Conservation (phyloP, 2,113 vertebrate species). For the Danionella cerebrum region DNA sequence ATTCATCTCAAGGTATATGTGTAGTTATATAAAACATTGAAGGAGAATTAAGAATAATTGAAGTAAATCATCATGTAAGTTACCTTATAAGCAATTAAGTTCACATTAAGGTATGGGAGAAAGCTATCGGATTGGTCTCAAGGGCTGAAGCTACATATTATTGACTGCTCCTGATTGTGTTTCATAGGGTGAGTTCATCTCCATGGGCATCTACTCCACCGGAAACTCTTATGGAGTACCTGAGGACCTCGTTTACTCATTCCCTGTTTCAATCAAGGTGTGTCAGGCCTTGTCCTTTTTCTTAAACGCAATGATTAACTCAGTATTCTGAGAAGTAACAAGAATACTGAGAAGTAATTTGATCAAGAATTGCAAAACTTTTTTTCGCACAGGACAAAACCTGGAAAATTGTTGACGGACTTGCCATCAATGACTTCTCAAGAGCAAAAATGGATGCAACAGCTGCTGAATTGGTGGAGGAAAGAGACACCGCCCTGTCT, state of each 20-base stretch:
- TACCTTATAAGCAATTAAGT: no score
- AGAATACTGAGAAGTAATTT: no score
- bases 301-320: neutral
- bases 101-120: no score
- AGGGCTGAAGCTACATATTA: neutral
- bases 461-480: conserved; percentile 82
- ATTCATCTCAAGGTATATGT: no score
- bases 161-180: neutral
- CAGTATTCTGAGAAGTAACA: neutral
- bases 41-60: no score
- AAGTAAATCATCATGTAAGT: no score
- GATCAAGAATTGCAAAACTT: neutral
- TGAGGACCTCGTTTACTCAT: conserved; percentile 88
- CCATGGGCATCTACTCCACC: conserved; percentile 92
- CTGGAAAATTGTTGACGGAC: conserved; percentile 87
- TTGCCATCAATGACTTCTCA: conserved; percentile 85
- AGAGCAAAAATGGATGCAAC: conserved; percentile 84
- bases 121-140: no score
- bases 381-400: conserved; percentile 68
- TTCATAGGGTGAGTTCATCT: conserved; percentile 82
- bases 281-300: neutral
- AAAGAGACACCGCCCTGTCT: conserved; percentile 85
- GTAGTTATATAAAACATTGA: no score
- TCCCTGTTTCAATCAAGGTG: conserved; percentile 94
- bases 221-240: conserved; percentile 84